Evolutionary conservation across 2,113 vertebrate species (phyloP), one percentile per base, ranked within the genome.

Genomic region (Petaurus breviceps): DNA sequence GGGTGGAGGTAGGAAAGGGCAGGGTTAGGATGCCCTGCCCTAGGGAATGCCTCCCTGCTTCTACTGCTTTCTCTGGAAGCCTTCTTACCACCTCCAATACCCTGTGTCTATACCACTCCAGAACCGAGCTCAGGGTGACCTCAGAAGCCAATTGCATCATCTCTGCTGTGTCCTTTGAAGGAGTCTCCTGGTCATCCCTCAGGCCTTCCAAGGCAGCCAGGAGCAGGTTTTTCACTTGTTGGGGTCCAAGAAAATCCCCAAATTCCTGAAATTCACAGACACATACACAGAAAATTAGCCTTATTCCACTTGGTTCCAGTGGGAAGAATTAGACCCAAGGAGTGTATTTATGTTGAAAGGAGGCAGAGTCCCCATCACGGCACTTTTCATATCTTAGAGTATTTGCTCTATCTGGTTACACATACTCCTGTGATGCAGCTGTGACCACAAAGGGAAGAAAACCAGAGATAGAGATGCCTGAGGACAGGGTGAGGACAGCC

Each of bases 141-240:
- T 98, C 96, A 0, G 97, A 97, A 43, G 97, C 97, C 50, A 96
- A 94, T 92, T 95, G 97, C 93, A 91, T 97, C 91, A 93, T 96
- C 93, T 97, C 98, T 3, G 90, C 68, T 0, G 54, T 84, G 52
- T 97, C 94, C 49, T 97, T 96, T 23, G 90, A 91, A 16, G 0
- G 47, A 14, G 90, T 9, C 93, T 98, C 97, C 0, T 89, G 89
- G 84, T 57, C 25, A 2, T 77, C 94, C 52, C 95, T 97, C 92
- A 98, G 94, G 50, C 97, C 97, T 94, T 97, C 98, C 90, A 98
- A 55, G 57, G 96, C 95, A 1, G 97, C 97, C 84, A 98, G 95
- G 46, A 98, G 50, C 95, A 98, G 96, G 93, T 98, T 97, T 84
- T 97, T 97, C 1, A 98, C 94, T 96, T 98, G 96, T 61, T 96